Evolutionary conservation across 2,888 invertebrate genomes (phyloP), one percentile per base, ranked within the genome.

Genomic region (Pseudanteris insignis): DNA sequence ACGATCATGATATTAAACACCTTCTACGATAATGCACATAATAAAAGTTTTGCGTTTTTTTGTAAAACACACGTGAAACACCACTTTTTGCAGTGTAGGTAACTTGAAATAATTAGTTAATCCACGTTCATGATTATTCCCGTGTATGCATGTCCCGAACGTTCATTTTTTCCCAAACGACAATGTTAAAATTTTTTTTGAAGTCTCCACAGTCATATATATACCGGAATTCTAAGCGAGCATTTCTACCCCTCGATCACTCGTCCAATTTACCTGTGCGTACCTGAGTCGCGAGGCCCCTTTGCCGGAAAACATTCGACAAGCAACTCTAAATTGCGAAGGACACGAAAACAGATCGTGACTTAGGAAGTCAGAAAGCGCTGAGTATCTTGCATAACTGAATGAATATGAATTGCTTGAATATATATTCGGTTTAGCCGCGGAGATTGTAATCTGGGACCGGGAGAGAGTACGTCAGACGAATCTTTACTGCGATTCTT

Each of bases 261-360:
- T 29, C 25, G 40, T 41, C 36, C 28, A 37, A 47, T 14, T 21
- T 57, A 53, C 53, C 36, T 53, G 47, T 11, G 9, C 18, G 21
- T 36, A 26, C 46, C 28, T 10, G 11, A 43, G 18, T 38, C 30
- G 34, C 28, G 8, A 29, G 34, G 28, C 21, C 43, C 38, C 41
- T 18, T 47, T 9, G 10, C 30, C 8, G 60, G 46, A 60, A 60
- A 60, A 53, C 24, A 48, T 60, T 47, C 13, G 53, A 48, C 53
- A 26, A 33, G 29, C 41, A 32, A 53, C 37, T 43, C 34, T 26
- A 48, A 60, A 53, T 53, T 53, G 53, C 60, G 37, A 43, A 48
- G 60, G 53, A 53, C 53, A 60, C 60, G 60, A 60, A 60, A 60
- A 47, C 38, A 60, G 53, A 53, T 53, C 53, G 47, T 60, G 53